A percentile compares a stretch with the other conserved stretches of the same genome.
Evolutionary conservation across 1,140 invertebrate genomes (phyloP).

Genomic region (Diprion similis): DNA sequence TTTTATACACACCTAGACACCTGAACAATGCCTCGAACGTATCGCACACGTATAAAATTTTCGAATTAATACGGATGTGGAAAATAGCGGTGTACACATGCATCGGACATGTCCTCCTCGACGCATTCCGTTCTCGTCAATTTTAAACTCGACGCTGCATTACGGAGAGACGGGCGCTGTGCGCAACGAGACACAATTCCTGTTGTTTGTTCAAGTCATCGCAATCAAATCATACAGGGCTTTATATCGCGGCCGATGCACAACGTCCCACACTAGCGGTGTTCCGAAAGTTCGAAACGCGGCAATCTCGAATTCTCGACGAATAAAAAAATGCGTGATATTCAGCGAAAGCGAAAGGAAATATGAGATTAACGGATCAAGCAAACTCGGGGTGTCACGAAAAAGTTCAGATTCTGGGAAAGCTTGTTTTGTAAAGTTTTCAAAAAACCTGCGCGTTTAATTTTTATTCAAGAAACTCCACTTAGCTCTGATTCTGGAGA

Average conservation of each 20-base stretch:
- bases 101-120: too few species aligned
- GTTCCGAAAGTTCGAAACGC: not conserved
- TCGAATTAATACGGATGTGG: too few species aligned
- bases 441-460: too few species aligned
- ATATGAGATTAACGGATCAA: not conserved
- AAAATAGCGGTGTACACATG: too few species aligned
- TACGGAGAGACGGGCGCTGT: conserved; percentile 22
- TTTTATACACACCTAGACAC: too few species aligned
- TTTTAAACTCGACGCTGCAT: not conserved
- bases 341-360: not conserved
- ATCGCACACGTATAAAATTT: too few species aligned
- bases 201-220: conserved; percentile 57
- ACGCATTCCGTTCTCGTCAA: not conserved
- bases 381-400: too few species aligned
- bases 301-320: not conserved
- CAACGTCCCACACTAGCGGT: not conserved
- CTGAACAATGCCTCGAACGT: too few species aligned
- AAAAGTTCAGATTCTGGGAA: too few species aligned
- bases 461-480: too few species aligned
- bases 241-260: not conserved
- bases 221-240: conserved; percentile 38
- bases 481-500: too few species aligned
- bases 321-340: not conserved
- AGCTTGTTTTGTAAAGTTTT: too few species aligned
- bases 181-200: conserved; percentile 61